A percentile compares a stretch with the other conserved stretches of the same genome.
phyloP scores from a whole-genome alignment of 2,113 vertebrate species.

The Siniperca knerii region DNA sequence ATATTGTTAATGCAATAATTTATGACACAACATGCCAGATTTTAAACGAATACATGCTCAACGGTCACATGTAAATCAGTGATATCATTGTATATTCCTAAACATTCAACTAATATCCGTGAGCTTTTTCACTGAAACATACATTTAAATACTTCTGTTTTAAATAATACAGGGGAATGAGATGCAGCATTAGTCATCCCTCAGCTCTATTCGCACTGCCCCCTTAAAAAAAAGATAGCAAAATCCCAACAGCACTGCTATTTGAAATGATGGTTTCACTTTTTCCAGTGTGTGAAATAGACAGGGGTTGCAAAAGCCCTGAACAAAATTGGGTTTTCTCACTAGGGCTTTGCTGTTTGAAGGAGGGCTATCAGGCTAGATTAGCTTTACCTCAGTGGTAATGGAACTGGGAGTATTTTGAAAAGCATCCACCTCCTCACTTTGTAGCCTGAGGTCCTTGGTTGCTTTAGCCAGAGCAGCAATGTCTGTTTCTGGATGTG shows the following conservation, averaged over 20 bases:
- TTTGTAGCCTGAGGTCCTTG: constrained; percentile 43
- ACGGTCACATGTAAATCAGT: background rate
- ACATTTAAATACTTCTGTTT: background rate
- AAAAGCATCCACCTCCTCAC: constrained; percentile 58
- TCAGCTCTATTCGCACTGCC: constrained; percentile 9
- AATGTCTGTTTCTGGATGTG: constrained; percentile 17
- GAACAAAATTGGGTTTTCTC: constrained; percentile 77
- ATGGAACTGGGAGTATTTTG: constrained; percentile 74
- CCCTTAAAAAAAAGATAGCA: background rate
- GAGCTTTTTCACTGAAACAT: background rate
- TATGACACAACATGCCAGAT: background rate
- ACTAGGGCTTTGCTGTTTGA: constrained; percentile 78
- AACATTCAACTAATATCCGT: background rate
- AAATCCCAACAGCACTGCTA: constrained; percentile 33
- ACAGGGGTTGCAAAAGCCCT: constrained; percentile 56
- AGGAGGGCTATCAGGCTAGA: constrained; percentile 76
- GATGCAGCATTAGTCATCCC: constrained; percentile 14
- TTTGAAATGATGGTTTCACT: constrained; percentile 62
- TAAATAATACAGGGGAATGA: background rate
- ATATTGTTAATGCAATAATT: background rate
- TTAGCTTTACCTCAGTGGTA: constrained; percentile 74
- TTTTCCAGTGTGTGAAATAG: constrained; percentile 47
- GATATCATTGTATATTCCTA: background rate
- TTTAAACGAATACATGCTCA: background rate
- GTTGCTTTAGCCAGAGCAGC: constrained; percentile 24